phyloP scores from a whole-genome alignment of 2,888 invertebrate genomes.

The Lasioglossum morio region DNA sequence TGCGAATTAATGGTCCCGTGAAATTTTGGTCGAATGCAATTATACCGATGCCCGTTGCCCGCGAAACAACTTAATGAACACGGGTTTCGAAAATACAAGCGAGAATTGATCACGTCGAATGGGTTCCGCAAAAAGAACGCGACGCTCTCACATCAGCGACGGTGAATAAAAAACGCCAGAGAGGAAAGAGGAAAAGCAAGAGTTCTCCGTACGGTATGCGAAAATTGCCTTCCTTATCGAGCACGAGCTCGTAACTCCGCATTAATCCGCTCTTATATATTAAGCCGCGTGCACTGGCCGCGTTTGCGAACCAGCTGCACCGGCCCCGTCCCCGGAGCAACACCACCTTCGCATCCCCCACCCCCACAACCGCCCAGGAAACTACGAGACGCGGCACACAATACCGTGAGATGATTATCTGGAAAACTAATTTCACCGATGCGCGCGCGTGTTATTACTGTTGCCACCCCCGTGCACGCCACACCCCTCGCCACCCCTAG shows the following conservation, averaged over 20 bases:
- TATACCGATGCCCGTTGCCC: background rate
- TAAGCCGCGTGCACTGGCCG: slow-evolving; percentile 65
- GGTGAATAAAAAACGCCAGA: background rate
- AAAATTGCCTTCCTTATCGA: slow-evolving; percentile 81
- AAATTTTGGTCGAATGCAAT: background rate
- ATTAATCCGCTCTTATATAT: slow-evolving; percentile 81
- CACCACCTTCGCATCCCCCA: slow-evolving; percentile 34
- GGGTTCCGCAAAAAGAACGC: background rate
- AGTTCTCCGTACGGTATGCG: slow-evolving; percentile 61
- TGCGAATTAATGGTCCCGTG: background rate
- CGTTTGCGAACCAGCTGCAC: slow-evolving; percentile 57
- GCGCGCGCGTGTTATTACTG: slow-evolving; percentile 72
- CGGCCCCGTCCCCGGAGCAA: slow-evolving; percentile 37
- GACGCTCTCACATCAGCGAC: background rate
- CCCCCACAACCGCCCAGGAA: slow-evolving; percentile 62
- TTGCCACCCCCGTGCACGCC: slow-evolving; percentile 38
- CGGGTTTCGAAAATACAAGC: background rate
- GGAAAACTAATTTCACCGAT: slow-evolving; percentile 84
- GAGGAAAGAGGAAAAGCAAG: slow-evolving; percentile 13
- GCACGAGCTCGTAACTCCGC: slow-evolving; percentile 74
- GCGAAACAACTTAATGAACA: background rate
- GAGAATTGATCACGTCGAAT: background rate
- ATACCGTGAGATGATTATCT: slow-evolving; percentile 84
- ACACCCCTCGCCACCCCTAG: slow-evolving; percentile 17
- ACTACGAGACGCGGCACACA: slow-evolving; percentile 79